phyloP scores from a whole-genome alignment of 2,797 vertebrate genomes.

The Miopithecus talapoin region DNA sequence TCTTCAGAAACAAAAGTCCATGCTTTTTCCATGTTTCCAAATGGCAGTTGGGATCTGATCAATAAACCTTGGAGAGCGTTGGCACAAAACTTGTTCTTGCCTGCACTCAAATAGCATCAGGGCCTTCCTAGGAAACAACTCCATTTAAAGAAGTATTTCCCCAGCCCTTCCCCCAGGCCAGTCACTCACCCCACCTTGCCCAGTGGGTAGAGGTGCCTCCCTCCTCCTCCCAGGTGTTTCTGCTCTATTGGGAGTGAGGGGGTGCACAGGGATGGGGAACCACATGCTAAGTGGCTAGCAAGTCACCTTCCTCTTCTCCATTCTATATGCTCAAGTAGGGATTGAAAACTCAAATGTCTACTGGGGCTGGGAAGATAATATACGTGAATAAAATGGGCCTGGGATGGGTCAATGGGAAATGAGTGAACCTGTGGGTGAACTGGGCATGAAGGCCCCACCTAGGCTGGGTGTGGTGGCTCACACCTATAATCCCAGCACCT shows the following conservation, averaged over 20 bases:
- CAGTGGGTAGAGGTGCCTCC: background rate
- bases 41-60: background rate
- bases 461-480: too few relatives aligned
- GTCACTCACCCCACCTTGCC: background rate
- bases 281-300: background rate
- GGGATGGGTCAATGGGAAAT: background rate
- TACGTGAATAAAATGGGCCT: background rate
- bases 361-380: background rate
- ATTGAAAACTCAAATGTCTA: background rate
- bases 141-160: background rate
- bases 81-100: background rate
- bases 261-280: background rate
- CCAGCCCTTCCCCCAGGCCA: background rate
- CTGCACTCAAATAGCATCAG: background rate
- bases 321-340: background rate
- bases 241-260: background rate
- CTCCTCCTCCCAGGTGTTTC: background rate
- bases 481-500: too few relatives aligned
- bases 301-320: background rate
- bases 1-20: background rate
- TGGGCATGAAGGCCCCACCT: background rate
- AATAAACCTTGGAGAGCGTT: background rate
- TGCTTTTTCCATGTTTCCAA: background rate
- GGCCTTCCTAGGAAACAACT: background rate
- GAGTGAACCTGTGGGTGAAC: background rate